phyloP scores from a whole-genome alignment of 2,888 invertebrate genomes.

The Chrysina gloriosa region DNA sequence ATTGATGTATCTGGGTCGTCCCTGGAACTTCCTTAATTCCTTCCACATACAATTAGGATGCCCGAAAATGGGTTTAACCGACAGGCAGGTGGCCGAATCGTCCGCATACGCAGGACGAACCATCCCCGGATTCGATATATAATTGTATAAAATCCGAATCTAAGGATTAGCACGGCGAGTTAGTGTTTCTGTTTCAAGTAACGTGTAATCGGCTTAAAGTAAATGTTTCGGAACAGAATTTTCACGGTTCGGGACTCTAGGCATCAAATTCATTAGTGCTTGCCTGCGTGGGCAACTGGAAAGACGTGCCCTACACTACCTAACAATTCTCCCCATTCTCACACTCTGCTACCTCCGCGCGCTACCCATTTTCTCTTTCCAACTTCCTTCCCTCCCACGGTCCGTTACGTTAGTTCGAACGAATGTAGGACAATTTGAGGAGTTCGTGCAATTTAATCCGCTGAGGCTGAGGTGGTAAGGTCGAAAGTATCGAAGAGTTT shows the following conservation, averaged over 20 bases:
- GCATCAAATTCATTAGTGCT: constrained; percentile 53
- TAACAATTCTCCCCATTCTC: constrained; percentile 17
- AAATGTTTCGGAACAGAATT: constrained; percentile 57
- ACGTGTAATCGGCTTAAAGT: constrained; percentile 54
- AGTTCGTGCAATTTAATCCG: constrained; percentile 51
- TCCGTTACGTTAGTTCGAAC: constrained; percentile 38
- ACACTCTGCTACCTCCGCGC: background rate
- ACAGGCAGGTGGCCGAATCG: no score
- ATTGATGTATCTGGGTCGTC: background rate
- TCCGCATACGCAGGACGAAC: no score
- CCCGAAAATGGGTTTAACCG: no score
- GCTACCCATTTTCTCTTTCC: background rate
- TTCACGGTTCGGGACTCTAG: constrained; percentile 53
- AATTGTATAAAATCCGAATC: constrained; percentile 48
- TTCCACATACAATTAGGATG: background rate
- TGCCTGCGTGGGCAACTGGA: constrained; percentile 35
- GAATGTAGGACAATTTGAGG: constrained; percentile 49
- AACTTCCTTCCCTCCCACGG: background rate
- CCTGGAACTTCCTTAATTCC: background rate
- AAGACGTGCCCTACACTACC: background rate
- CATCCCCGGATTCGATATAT: constrained; percentile 34
- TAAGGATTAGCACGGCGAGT: constrained; percentile 50
- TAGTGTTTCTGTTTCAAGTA: constrained; percentile 51
- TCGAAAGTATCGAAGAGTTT: constrained; percentile 32
- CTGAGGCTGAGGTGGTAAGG: constrained; percentile 26